A percentile compares a stretch with the other conserved stretches of the same genome.
Evolutionary conservation across 2,113 vertebrate species (phyloP).

Genomic region (Dendropsophus ebraccatus): DNA sequence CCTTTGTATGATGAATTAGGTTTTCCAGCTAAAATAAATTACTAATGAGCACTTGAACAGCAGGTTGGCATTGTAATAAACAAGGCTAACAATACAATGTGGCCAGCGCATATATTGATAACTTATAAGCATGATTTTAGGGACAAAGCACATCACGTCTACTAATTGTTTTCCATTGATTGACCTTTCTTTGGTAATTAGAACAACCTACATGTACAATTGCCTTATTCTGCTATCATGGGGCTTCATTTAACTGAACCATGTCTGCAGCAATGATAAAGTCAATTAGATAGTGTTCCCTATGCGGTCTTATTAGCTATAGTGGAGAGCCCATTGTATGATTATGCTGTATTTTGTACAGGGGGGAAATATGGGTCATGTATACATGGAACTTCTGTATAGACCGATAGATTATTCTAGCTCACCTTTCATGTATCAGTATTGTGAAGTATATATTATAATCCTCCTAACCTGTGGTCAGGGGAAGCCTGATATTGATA

Average conservation of each 20-base stretch:
- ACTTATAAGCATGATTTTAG: conserved; percentile 39
- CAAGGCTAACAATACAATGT: conserved; percentile 18
- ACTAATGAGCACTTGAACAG: background rate
- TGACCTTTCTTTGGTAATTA: conserved; percentile 51
- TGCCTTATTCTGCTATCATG: background rate
- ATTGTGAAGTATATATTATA: too few species aligned
- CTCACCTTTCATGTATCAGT: too few species aligned
- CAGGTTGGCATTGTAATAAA: background rate
- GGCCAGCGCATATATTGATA: conserved; percentile 21
- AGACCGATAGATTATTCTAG: too few species aligned
- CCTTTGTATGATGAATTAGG: background rate
- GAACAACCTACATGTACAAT: conserved; percentile 22
- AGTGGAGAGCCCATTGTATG: background rate
- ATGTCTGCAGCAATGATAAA: conserved; percentile 22
- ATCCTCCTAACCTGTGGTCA: too few species aligned
- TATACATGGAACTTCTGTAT: too few species aligned
- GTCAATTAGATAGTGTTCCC: conserved; percentile 26
- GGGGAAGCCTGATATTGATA: too few species aligned
- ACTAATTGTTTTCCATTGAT: conserved; percentile 47
- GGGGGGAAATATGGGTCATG: too few species aligned
- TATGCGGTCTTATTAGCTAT: background rate
- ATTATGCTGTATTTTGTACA: background rate
- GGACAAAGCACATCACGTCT: conserved; percentile 30
- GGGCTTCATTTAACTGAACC: conserved; percentile 32
- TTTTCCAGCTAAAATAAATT: background rate